phyloP scores from a whole-genome alignment of 2,888 invertebrate genomes.

The Tuberolachnus salignus region DNA sequence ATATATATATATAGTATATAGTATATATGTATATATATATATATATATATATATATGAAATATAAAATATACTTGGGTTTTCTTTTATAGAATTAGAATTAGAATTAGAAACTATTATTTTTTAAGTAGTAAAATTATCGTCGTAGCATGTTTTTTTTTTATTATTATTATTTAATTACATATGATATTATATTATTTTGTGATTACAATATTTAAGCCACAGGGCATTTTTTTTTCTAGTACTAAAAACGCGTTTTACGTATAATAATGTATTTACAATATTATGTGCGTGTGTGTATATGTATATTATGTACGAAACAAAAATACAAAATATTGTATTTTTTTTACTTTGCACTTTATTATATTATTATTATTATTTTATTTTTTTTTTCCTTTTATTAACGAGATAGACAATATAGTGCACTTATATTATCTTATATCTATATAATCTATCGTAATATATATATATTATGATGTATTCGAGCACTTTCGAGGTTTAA shows the following conservation, averaged over 20 bases:
- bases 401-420: no score
- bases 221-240: constrained; percentile 34
- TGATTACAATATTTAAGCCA: constrained; percentile 45
- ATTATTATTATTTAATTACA: neutral
- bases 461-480: no score
- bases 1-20: no score
- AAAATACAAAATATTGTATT: constrained; percentile 13
- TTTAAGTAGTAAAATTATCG: constrained; percentile 51
- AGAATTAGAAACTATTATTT: constrained; percentile 55
- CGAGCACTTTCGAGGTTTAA: no score
- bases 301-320: constrained; percentile 15
- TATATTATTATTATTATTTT: neutral
- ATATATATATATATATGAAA: constrained; percentile 52
- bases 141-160: constrained; percentile 35
- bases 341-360: constrained; percentile 47
- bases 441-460: no score
- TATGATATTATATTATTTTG: constrained; percentile 29
- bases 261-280: constrained; percentile 1
- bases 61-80: constrained; percentile 53
- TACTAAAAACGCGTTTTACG: constrained; percentile 33
- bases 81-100: constrained; percentile 48
- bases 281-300: neutral
- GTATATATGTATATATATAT: no score
- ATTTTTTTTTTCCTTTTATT: neutral
- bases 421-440: no score